Evolutionary conservation across 1,140 invertebrate species (phyloP).

Genomic region (Bombus huntii): DNA sequence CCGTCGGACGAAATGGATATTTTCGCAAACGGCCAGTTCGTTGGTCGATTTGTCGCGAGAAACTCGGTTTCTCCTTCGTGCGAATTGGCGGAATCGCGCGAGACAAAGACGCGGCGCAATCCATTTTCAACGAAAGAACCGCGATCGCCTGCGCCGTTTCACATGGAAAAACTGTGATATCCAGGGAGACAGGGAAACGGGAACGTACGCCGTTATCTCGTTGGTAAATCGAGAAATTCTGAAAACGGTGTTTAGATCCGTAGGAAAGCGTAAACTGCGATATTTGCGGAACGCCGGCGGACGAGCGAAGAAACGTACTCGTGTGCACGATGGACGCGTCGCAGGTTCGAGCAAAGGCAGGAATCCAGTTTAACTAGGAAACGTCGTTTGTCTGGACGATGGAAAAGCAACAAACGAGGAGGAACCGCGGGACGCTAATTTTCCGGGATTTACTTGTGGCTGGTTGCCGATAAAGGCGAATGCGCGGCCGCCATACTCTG

Average conservation of each 20-base stretch:
- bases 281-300: no score
- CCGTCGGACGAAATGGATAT: not conserved
- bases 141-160: no score
- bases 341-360: not conserved
- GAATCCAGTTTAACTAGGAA: not conserved
- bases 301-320: not conserved
- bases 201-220: not conserved
- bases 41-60: conserved; percentile 1
- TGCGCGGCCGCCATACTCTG: not conserved
- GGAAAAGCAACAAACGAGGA: conserved; percentile 45
- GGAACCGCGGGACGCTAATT: conserved; percentile 58
- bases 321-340: not conserved
- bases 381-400: conserved; percentile 4
- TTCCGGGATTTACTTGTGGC: conserved; percentile 58
- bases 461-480: conserved; percentile 50
- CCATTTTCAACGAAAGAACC: no score
- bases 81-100: not conserved
- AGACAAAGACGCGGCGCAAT: not conserved
- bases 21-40: not conserved
- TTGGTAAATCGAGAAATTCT: not conserved
- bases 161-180: no score
- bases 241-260: not conserved
- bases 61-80: not conserved
- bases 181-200: no score
- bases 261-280: no score